Conservation (phyloP, 1,140 invertebrate genomes). For the Dendrolimus kikuchii region DNA sequence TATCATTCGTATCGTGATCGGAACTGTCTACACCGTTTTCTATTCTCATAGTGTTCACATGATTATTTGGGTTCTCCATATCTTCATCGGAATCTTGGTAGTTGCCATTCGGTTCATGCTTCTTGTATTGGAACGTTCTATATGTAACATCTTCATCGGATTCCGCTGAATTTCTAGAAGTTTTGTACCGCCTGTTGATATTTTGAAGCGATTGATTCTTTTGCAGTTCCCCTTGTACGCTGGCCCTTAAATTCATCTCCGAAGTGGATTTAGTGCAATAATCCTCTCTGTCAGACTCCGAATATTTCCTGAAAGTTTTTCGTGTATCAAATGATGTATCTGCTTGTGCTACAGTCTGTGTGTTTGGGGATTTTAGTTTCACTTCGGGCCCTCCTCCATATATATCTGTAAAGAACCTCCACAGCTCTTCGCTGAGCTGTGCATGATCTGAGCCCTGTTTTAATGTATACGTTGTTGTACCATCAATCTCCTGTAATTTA, state of each 20-base stretch:
- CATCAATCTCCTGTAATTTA: slow-evolving; percentile 51
- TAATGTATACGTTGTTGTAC: slow-evolving; percentile 44
- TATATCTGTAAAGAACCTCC: slow-evolving; percentile 87
- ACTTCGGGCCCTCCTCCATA: slow-evolving; percentile 93
- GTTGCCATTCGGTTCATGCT: slow-evolving; percentile 52
- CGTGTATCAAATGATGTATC: slow-evolving; percentile 13
- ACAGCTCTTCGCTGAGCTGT: slow-evolving; percentile 87
- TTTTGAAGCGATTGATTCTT: slow-evolving; percentile 67
- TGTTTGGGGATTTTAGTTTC: slow-evolving; percentile 45
- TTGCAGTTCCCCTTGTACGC: slow-evolving; percentile 32
- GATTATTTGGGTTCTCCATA: slow-evolving; percentile 24
- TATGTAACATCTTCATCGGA: slow-evolving; percentile 52
- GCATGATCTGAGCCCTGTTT: slow-evolving; percentile 84
- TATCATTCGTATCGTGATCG: slow-evolving; percentile 52
- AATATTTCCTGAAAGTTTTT: slow-evolving; percentile 34
- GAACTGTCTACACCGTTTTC: slow-evolving; percentile 53
- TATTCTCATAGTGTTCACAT: slow-evolving; percentile 30
- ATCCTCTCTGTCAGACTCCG: slow-evolving; percentile 53
- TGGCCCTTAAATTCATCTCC: slow-evolving; percentile 43
- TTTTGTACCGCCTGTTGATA: slow-evolving; percentile 36
- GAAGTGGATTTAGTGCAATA: slow-evolving; percentile 56
- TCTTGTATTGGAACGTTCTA: slow-evolving; percentile 33
- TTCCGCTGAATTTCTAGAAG: slow-evolving; percentile 25
- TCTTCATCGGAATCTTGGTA: slow-evolving; percentile 47
- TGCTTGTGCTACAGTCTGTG: slow-evolving; percentile 6